Conservation (phyloP, 2,113 vertebrate species). For the Oceanodroma tethys region DNA sequence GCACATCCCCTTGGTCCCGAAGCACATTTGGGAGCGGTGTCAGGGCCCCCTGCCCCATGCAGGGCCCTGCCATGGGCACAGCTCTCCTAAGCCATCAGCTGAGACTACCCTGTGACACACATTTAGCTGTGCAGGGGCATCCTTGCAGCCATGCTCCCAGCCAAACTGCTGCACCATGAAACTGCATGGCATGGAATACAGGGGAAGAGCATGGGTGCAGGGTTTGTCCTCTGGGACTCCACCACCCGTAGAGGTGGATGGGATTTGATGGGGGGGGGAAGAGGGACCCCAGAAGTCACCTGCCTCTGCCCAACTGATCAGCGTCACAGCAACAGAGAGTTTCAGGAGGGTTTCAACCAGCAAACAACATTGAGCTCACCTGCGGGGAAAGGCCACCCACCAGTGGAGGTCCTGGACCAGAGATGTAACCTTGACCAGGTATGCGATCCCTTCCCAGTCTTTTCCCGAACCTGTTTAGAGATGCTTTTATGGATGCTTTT, state of each 20-base stretch:
- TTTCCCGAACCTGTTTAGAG: background rate
- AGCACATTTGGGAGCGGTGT: background rate
- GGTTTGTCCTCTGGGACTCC: background rate
- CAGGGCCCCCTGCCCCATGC: too few relatives aligned
- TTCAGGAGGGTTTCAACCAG: background rate
- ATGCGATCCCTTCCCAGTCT: background rate
- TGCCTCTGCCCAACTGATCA: background rate
- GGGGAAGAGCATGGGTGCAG: background rate
- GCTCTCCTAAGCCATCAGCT: background rate
- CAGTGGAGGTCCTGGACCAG: background rate
- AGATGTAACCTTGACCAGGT: background rate
- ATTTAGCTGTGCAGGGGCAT: background rate
- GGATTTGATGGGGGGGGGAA: background rate
- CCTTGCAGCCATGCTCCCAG: background rate
- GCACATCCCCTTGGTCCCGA: background rate
- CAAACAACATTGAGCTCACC: background rate
- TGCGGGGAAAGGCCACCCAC: background rate
- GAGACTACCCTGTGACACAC: background rate
- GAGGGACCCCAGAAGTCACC: background rate
- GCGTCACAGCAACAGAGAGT: background rate
- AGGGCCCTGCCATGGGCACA: background rate
- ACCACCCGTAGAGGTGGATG: accelerated
- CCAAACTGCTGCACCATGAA: background rate
- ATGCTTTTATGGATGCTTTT: background rate
- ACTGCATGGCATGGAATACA: background rate